Evolutionary conservation across 2,113 vertebrate genomes (phyloP).

Genomic region (Melanerpes formicivorus): DNA sequence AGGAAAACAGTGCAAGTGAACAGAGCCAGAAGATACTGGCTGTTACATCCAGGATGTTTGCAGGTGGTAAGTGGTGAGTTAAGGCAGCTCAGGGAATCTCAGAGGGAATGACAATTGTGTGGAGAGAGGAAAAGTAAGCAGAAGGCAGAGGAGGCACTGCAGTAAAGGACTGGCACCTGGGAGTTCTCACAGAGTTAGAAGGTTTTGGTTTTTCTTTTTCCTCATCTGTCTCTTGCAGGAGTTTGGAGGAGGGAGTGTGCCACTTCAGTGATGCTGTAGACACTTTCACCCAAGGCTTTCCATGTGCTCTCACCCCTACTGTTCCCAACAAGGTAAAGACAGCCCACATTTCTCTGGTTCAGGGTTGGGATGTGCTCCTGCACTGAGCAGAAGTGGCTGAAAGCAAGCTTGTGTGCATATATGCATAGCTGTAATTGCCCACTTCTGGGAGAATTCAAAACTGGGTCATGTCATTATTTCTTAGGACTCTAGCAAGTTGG

Average conservation of each 20-base stretch:
- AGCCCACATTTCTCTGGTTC: neutral
- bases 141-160: neutral
- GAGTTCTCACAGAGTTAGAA: neutral
- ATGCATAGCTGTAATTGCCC: neutral
- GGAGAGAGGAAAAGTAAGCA: neutral
- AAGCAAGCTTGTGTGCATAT: neutral
- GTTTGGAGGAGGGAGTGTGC: conserved; percentile 53
- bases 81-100: neutral
- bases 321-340: conserved; percentile 82
- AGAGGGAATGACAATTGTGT: neutral
- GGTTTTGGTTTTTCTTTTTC: no score
- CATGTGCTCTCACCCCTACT: conserved; percentile 68
- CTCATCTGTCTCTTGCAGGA: neutral
- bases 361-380: neutral
- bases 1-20: neutral
- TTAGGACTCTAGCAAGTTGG: neutral
- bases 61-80: neutral
- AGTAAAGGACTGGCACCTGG: neutral
- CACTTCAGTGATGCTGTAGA: conserved; percentile 76
- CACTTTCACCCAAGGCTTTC: conserved; percentile 69
- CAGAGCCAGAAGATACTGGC: neutral
- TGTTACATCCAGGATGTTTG: neutral
- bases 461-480: neutral
- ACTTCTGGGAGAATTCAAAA: neutral
- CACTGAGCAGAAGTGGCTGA: neutral